Percentiles rank a stretch among this genome's conserved stretches.
phyloP scores from a whole-genome alignment of 2,797 vertebrate species.

The Macropus fuliginosus region DNA sequence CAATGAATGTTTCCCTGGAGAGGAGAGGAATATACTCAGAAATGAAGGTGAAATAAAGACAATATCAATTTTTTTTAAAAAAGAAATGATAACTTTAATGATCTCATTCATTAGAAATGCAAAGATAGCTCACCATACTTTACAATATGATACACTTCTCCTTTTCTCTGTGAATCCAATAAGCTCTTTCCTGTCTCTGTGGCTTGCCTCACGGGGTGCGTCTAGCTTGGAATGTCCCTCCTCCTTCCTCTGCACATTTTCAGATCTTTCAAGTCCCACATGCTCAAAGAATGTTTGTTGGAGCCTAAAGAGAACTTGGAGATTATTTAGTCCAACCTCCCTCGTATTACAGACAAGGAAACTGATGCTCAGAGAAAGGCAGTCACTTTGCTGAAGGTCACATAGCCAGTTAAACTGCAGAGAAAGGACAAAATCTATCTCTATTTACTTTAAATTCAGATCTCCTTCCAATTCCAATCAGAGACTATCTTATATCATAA shows the following conservation, averaged over 20 bases:
- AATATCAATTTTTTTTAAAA: background rate
- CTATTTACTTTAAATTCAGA: background rate
- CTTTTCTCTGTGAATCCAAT: background rate
- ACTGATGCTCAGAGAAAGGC: background rate
- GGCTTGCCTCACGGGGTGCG: background rate
- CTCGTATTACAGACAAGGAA: background rate
- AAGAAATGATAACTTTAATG: background rate
- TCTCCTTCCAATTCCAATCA: background rate
- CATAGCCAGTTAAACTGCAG: background rate
- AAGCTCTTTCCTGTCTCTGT: background rate
- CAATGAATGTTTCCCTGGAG: background rate
- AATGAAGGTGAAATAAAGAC: background rate
- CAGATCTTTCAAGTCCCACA: background rate
- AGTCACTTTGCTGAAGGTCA: background rate
- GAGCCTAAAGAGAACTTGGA: fast-evolving
- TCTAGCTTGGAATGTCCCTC: background rate
- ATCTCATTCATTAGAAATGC: background rate
- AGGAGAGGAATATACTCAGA: background rate
- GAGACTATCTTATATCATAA: no score
- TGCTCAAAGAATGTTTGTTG: background rate
- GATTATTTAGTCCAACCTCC: background rate
- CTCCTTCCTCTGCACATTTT: background rate
- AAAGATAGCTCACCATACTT: background rate
- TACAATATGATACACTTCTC: background rate
- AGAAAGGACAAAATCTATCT: background rate